phyloP scores from a whole-genome alignment of 2,888 invertebrate genomes.

The Amblyjoppa fuscipennis region DNA sequence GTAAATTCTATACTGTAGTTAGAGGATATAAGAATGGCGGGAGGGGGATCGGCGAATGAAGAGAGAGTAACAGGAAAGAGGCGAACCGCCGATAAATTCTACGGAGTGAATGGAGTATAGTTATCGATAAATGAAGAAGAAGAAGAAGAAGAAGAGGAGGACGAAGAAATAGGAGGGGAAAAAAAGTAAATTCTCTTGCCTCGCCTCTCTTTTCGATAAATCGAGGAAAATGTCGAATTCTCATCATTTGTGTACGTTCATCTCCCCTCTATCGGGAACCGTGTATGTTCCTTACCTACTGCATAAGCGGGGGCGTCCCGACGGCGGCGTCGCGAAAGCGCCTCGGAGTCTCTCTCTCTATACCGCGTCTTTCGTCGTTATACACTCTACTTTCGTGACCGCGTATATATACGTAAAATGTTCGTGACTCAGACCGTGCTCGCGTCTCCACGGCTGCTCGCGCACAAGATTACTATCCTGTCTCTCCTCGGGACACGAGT shows the following conservation, averaged over 20 bases:
- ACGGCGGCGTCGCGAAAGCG: constrained; percentile 55
- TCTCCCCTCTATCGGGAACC: constrained; percentile 22
- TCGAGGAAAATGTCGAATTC: constrained; percentile 34
- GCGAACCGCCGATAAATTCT: constrained; percentile 51
- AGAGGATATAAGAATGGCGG: constrained; percentile 41
- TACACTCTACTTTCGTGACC: constrained; percentile 66
- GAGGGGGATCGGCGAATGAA: constrained; percentile 17
- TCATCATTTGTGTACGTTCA: constrained; percentile 46
- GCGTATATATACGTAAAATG: constrained; percentile 65
- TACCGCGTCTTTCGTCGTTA: constrained; percentile 34
- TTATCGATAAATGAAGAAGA: constrained; percentile 57
- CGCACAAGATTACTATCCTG: constrained; percentile 68
- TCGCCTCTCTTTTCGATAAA: background rate
- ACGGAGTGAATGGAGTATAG: constrained; percentile 51
- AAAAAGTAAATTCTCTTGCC: background rate
- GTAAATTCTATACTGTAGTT: constrained; percentile 64
- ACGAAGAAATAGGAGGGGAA: constrained; percentile 13
- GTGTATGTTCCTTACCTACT: constrained; percentile 3
- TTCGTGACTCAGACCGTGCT: constrained; percentile 69
- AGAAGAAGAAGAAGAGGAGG: constrained; percentile 8
- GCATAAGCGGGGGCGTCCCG: constrained; percentile 56
- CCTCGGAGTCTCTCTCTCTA: constrained; percentile 53
- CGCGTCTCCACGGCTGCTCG: constrained; percentile 36
- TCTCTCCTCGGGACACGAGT: constrained; percentile 77
- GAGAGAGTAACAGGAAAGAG: constrained; percentile 54